Conservation (phyloP, 2,888 invertebrate species). For the Bombylius discolor region DNA sequence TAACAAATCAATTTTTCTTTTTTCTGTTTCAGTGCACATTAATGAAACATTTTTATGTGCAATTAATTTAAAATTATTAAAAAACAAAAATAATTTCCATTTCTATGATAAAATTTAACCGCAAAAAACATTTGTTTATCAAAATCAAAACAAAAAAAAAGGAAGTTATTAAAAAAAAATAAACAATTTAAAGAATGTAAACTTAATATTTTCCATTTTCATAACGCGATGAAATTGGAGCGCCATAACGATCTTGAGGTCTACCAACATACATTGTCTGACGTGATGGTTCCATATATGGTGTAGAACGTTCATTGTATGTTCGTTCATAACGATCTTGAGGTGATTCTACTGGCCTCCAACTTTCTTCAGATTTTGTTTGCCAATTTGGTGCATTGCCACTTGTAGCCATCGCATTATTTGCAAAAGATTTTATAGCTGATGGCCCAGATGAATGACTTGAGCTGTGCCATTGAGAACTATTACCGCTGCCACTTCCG, state of each 20-base stretch:
- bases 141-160: too few species aligned
- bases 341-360: slow-evolving; percentile 28
- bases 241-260: slow-evolving; percentile 32
- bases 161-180: too few species aligned
- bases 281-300: slow-evolving; percentile 23
- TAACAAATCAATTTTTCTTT: too few species aligned
- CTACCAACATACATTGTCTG: slow-evolving; percentile 24
- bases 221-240: slow-evolving; percentile 31
- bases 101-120: too few species aligned
- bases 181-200: background rate
- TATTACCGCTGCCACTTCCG: slow-evolving; percentile 19
- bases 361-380: slow-evolving; percentile 25
- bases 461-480: slow-evolving; percentile 14
- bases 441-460: slow-evolving; percentile 16
- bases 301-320: slow-evolving; percentile 34
- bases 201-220: slow-evolving; percentile 16
- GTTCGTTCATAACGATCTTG: slow-evolving; percentile 35
- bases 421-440: slow-evolving; percentile 30
- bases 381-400: slow-evolving; percentile 27
- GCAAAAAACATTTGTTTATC: too few species aligned
- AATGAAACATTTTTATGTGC: too few species aligned
- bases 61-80: too few species aligned
- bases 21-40: too few species aligned
- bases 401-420: slow-evolving; percentile 27
- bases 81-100: too few species aligned